These are phyloP conservation scores for Natrix natrix DNA, from an alignment of 2,797 vertebrate genomes.

Conservation along the genomic window DNA sequence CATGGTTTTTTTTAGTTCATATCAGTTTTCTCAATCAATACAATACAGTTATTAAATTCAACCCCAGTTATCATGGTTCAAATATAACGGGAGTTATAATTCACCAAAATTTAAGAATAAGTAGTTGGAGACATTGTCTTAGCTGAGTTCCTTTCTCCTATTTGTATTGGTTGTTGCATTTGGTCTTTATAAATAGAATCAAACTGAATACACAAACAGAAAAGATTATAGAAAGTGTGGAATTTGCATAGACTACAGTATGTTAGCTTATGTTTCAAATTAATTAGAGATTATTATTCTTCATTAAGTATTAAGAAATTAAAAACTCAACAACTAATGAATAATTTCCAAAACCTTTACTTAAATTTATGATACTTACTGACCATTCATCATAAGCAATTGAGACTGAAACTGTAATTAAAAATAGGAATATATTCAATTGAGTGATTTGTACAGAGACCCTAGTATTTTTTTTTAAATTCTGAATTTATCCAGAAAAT, in stretches of 20 bases:
- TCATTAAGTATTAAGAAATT: background rate
- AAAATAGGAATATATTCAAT: background rate
- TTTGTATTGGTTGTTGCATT: background rate
- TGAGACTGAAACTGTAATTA: background rate
- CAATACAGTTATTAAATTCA: background rate
- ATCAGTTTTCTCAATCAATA: background rate
- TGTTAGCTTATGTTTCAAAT: background rate
- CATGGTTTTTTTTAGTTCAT: background rate
- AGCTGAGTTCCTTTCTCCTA: background rate
- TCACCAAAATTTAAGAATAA: background rate
- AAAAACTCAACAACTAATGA: background rate
- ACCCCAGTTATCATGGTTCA: background rate
- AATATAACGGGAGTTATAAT: background rate
- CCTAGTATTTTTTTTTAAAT: constrained; percentile 30
- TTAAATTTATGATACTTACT: background rate
- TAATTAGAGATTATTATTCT: background rate
- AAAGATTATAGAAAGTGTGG: background rate
- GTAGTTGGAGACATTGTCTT: background rate
- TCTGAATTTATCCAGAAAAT: background rate
- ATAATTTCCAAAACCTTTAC: background rate
- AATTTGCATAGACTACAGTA: background rate
- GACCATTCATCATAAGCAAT: background rate
- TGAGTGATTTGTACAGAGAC: background rate
- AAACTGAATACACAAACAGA: background rate
- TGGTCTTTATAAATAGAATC: background rate